Evolutionary conservation across 2,797 vertebrate genomes (phyloP).

Genomic region (Rhynchotus rufescens): DNA sequence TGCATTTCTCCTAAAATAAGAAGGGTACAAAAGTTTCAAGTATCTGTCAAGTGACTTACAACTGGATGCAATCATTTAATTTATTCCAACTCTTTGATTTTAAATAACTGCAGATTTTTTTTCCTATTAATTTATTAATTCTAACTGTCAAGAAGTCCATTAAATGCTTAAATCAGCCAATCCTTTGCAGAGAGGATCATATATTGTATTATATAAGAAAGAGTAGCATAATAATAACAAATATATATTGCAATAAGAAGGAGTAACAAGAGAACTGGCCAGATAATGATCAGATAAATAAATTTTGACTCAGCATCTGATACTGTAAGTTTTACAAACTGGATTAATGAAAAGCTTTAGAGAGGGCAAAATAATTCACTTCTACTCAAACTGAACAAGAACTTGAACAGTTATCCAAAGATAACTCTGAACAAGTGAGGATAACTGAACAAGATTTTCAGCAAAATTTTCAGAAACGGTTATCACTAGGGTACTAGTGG

Average conservation of each 20-base stretch:
- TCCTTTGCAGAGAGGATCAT: not conserved
- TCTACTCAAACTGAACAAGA: not conserved
- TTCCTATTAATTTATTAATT: not conserved
- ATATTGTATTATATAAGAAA: not conserved
- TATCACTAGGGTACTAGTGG: not conserved
- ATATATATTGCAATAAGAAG: not conserved
- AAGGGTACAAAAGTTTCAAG: not conserved
- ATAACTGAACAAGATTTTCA: fast-evolving
- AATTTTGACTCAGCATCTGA: not conserved
- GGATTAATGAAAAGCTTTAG: not conserved
- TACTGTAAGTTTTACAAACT: not conserved
- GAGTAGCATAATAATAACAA: not conserved
- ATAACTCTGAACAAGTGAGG: too few relatives aligned
- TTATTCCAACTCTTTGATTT: not conserved
- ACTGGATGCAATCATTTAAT: not conserved
- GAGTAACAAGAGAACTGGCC: not conserved
- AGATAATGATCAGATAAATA: not conserved
- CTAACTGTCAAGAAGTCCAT: not conserved
- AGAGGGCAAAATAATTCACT: not conserved
- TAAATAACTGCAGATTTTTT: not conserved
- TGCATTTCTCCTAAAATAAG: not conserved
- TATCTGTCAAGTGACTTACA: not conserved
- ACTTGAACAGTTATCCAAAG: not conserved
- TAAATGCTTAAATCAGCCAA: not conserved
- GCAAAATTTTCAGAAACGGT: not conserved